Percentiles rank a stretch among this genome's conserved stretches.
Conservation (phyloP, 2,888 invertebrate genomes). For the Druceiella hillmani region DNA sequence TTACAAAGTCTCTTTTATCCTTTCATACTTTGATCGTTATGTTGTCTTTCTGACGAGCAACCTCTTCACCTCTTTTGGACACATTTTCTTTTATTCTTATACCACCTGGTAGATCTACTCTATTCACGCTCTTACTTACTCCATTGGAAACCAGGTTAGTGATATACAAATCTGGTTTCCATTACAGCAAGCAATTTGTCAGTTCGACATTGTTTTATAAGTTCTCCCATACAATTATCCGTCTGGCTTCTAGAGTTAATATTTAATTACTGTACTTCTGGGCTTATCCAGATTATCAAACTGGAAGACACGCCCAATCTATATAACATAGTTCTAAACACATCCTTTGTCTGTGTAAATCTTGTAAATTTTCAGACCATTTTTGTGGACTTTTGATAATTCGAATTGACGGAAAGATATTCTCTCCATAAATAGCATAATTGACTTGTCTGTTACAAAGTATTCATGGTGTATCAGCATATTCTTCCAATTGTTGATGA, state of each 20-base stretch:
- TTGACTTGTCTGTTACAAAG: slow-evolving; percentile 20
- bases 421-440: slow-evolving; percentile 21
- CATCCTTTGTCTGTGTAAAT: slow-evolving; percentile 14
- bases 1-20: slow-evolving; percentile 8
- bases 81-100: slow-evolving; percentile 1
- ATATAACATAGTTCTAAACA: slow-evolving; percentile 19
- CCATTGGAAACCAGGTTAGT: too few species aligned
- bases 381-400: slow-evolving; percentile 22
- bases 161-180: too few species aligned
- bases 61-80: slow-evolving; percentile 10
- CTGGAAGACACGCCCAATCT: slow-evolving; percentile 16
- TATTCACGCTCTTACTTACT: too few species aligned
- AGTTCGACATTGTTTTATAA: slow-evolving; percentile 13
- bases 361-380: slow-evolving; percentile 23
- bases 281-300: slow-evolving; percentile 16
- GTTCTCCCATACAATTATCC: slow-evolving; percentile 12
- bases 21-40: slow-evolving; percentile 17
- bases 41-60: slow-evolving; percentile 16
- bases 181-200: too few species aligned
- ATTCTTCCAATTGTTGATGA: slow-evolving; percentile 13
- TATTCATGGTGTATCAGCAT: slow-evolving; percentile 11
- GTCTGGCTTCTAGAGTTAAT: too few species aligned
- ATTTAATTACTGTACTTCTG: slow-evolving; percentile 16
- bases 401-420: slow-evolving; percentile 19
- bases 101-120: too few species aligned